phyloP scores from a whole-genome alignment of 2,888 invertebrate genomes.

The Philonicus albiceps region DNA sequence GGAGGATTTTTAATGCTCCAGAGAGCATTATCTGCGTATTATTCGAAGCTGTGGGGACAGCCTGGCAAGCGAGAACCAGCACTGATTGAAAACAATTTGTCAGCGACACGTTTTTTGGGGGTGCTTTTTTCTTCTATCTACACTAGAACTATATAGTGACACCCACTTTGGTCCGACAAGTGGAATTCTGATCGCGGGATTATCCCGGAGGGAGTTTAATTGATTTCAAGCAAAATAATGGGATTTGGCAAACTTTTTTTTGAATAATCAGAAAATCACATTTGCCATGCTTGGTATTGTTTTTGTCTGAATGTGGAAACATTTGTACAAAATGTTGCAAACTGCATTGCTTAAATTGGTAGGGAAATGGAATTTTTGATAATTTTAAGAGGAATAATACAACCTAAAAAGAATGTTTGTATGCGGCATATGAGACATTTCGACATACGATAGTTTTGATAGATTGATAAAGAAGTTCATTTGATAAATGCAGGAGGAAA shows the following conservation, averaged over 20 bases:
- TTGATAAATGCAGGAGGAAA: too few relatives aligned
- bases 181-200: neutral
- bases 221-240: neutral
- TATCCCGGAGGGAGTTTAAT: neutral
- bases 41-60: neutral
- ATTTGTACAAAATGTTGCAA: neutral
- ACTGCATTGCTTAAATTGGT: neutral
- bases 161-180: neutral
- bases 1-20: neutral
- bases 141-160: neutral
- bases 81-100: constrained; percentile 31
- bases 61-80: neutral
- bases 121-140: neutral
- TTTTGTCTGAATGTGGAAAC: neutral
- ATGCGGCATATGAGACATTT: too few relatives aligned
- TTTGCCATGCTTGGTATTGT: neutral
- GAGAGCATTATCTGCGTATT: neutral
- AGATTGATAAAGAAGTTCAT: too few relatives aligned
- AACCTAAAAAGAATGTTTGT: too few relatives aligned
- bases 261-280: neutral
- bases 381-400: too few relatives aligned
- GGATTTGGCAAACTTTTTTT: neutral
- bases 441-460: too few relatives aligned
- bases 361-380: too few relatives aligned
- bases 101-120: neutral